These are phyloP conservation scores for Orius laevigatus DNA, from an alignment of 1,140 invertebrate genomes.

Conservation along the genomic window DNA sequence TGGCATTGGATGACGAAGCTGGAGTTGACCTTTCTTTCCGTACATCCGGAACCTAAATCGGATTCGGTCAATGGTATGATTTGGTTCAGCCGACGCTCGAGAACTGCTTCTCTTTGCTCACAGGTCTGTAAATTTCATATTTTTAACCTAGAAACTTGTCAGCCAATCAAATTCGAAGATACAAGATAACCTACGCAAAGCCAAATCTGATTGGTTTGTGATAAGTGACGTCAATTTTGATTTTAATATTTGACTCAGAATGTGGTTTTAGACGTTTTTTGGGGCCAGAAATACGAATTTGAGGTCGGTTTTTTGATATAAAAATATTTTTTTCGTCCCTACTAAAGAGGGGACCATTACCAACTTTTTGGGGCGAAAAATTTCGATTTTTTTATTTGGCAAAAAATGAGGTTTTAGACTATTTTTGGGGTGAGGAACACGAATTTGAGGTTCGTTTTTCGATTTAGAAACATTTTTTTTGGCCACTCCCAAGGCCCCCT, in stretches of 20 bases:
- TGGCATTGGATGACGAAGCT: slow-evolving; percentile 18
- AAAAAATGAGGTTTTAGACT: too few species aligned
- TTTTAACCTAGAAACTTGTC: not conserved
- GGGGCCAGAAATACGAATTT: too few species aligned
- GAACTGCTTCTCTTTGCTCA: slow-evolving; percentile 43
- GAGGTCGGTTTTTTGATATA: too few species aligned
- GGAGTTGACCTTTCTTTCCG: slow-evolving; percentile 23
- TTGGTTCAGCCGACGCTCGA: slow-evolving; percentile 52
- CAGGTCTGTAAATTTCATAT: slow-evolving; percentile 39
- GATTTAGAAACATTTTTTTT: too few species aligned
- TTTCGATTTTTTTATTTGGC: too few species aligned
- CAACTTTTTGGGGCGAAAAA: too few species aligned
- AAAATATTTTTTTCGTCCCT: too few species aligned
- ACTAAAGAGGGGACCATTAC: too few species aligned
- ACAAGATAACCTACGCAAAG: not conserved
- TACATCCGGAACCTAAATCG: slow-evolving; percentile 33
- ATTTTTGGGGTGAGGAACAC: too few species aligned
- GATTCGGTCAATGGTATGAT: slow-evolving; percentile 50
- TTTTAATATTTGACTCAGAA: not conserved
- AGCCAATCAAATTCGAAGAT: not conserved
- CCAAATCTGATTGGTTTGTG: not conserved
- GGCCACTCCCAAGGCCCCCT: too few species aligned
- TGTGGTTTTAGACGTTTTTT: too few species aligned
- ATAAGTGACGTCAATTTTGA: not conserved
- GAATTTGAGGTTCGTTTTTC: too few species aligned